Evolutionary conservation across 2,113 vertebrate genomes (phyloP), one percentile per base, ranked within the genome.

Genomic region (Crotalus viridis): DNA sequence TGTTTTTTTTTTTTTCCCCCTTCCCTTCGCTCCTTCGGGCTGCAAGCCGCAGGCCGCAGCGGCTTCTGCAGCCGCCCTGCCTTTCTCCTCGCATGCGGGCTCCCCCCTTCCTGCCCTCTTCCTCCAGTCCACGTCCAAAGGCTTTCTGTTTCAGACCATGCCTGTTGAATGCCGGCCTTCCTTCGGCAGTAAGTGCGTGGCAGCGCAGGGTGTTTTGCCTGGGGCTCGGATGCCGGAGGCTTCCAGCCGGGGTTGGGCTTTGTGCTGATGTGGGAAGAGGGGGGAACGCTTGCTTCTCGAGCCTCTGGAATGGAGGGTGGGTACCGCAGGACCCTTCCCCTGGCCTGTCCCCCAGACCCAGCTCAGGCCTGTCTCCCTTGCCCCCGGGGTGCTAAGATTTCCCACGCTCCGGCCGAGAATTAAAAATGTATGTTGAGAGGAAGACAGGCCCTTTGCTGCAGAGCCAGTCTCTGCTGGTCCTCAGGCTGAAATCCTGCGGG

Each of bases 71-170:
- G 56, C 56, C 15, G 85, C 26, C 61, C 28, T n/a, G 12, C n/a
- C 56, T 6, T 21, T 55, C n/a, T 9, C 6, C 59, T 87, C 59
- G 0, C 0, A 1, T 0, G 48, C 43, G 10, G 39, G n/a, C 51
- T 39, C 88, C 64, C 54, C 5, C 0, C 15, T 52, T 28, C 22
- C 1, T 24, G 51, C 54, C 85, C 74, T 59, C 43, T 22, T 5
- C 13, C 64, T 43, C 24, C 6, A 57, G 87, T n/a, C 52, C 93
- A 56, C 87, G 92, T 90, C 89, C 12, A 39, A 28, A 33, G 56
- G 81, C 6, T 90, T 93, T 22, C 88, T 93, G 39, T 9, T 57
- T 59, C 81, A 85, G 88, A 55, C n/a, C 39, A 92, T 89, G 92
- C 54, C 64, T 89, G 64, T 88, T 57, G 54, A 89, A 33, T 24